Evolutionary conservation across 2,113 vertebrate species (phyloP), one percentile per base, ranked within the genome.

Genomic region (Ophthalmotilapia sp.): DNA sequence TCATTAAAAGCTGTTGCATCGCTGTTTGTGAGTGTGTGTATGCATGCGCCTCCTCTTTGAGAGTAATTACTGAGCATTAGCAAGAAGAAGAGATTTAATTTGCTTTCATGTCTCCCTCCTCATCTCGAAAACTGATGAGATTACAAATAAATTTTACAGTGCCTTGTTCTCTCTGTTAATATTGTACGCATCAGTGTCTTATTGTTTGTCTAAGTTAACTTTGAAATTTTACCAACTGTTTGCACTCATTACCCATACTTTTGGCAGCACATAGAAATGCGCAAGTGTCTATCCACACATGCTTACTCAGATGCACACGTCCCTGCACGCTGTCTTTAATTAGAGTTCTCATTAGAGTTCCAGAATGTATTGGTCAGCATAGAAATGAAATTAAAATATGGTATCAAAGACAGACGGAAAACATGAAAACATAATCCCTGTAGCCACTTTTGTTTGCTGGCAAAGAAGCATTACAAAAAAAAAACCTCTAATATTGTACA

Each of bases 181-280:
- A 91, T 84, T 82, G 54, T 70, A 54, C 86, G 68, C 75, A 90
- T 91, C 91, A 88, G 86, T 90, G 49, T 86, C 38, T 90, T 70
- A 86, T 86, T 89, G 80, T 88, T 84, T 89, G 82, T 53, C 62
- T 90, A 77, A 90, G 80, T 83, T 83, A 15, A 36, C 31, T 77
- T 90, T 89, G 86, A 90, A 87, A 82, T 90, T 93, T 90, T 82
- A 81, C 84, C 58, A 82, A 84, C 82, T 88, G 79, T 92, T 94
- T 85, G 79, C 54, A 86, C 29, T 91, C 88, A 87, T 85, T 83
- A 85, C 65, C 80, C 85, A 85, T 80, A 51, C n/a, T 86, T 87
- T 91, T 80, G 45, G 79, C 75, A 73, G 55, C n/a, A 62, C 47
- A n/a, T 42, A 55, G n/a, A 87, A 56, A 79, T 55, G 79, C 12